Conservation (phyloP, 2,113 vertebrate species). For the Cichladusa arquata region DNA sequence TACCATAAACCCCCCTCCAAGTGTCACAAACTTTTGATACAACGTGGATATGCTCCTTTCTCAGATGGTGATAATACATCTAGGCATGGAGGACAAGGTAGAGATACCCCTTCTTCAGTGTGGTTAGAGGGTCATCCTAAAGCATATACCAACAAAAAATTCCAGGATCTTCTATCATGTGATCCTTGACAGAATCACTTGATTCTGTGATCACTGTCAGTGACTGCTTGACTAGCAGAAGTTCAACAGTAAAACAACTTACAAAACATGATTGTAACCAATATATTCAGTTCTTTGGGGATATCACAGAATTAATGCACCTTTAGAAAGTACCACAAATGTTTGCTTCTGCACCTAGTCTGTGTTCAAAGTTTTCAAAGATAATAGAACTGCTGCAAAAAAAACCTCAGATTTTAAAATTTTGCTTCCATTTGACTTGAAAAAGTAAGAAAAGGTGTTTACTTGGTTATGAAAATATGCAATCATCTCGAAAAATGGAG, state of each 20-base stretch:
- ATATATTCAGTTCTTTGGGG: background rate
- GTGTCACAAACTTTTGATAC: background rate
- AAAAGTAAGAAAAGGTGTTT: background rate
- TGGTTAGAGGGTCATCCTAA: background rate
- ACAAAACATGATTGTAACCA: background rate
- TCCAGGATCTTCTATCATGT: background rate
- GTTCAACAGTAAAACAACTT: background rate
- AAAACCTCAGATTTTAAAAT: background rate
- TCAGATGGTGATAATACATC: background rate
- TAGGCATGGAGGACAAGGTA: background rate
- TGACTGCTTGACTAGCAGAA: background rate
- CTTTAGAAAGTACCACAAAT: background rate
- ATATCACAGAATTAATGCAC: background rate
- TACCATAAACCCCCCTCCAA: background rate
- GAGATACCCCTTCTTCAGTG: background rate
- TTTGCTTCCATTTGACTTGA: background rate
- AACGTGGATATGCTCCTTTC: background rate
- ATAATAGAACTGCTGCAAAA: background rate
- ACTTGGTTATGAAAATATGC: background rate
- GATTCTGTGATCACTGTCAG: background rate
- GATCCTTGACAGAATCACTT: background rate
- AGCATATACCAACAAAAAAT: background rate
- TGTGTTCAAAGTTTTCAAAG: background rate
- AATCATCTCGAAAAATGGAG: background rate
- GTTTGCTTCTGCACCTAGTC: background rate